These are phyloP conservation scores for Lithobates pipiens DNA, from an alignment of 2,797 vertebrate species.

Conservation along the genomic window DNA sequence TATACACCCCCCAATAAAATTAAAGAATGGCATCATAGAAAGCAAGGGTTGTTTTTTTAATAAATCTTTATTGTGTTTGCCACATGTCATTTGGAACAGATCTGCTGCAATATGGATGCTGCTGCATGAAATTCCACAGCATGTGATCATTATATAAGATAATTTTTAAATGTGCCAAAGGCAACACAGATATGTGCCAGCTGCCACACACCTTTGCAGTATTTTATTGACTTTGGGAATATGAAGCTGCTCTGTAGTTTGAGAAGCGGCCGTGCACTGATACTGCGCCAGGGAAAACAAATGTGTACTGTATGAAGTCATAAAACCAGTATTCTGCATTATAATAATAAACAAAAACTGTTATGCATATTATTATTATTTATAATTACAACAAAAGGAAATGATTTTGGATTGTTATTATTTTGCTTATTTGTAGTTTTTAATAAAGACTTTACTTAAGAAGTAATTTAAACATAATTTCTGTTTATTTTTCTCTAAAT, in stretches of 20 bases:
- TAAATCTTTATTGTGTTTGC: neutral
- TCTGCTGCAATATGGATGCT: constrained; percentile 10
- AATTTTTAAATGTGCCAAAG: constrained; percentile 1
- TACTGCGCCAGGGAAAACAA: neutral
- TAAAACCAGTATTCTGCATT: neutral
- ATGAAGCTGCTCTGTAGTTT: neutral
- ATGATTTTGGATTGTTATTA: no score
- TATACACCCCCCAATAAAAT: neutral
- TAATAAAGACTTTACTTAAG: no score
- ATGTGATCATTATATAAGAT: neutral
- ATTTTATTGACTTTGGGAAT: constrained; percentile 25
- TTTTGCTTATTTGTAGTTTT: no score
- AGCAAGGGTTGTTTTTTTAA: neutral
- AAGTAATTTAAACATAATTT: no score
- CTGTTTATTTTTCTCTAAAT: no score
- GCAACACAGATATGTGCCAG: constrained; percentile 6
- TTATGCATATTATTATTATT: neutral
- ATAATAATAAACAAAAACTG: neutral
- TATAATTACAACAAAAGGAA: neutral
- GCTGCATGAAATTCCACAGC: neutral
- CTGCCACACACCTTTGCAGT: constrained; percentile 16
- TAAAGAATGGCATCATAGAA: neutral
- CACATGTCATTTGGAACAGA: neutral
- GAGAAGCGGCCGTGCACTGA: neutral
- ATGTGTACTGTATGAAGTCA: neutral